Evolutionary conservation across 2,888 invertebrate species (phyloP).

Genomic region (Deroplatys truncata): DNA sequence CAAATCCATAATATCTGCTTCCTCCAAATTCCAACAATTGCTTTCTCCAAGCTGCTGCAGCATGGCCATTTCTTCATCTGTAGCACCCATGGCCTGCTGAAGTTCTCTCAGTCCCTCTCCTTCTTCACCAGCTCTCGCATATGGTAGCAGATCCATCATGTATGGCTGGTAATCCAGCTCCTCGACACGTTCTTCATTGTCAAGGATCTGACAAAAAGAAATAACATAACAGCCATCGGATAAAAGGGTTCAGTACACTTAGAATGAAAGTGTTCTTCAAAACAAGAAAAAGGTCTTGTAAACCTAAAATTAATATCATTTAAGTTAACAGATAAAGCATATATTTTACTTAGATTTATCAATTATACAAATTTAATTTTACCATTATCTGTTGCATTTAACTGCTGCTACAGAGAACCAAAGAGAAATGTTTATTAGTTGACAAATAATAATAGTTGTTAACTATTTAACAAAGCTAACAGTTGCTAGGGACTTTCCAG

Average conservation of each 20-base stretch:
- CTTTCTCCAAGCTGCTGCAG: constrained; percentile 38
- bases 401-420: no score
- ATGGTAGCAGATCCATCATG: neutral
- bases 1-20: constrained; percentile 30
- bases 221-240: neutral
- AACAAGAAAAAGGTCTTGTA: no score
- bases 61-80: constrained; percentile 40
- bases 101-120: constrained; percentile 25
- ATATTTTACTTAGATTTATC: no score
- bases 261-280: no score
- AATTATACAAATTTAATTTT: no score
- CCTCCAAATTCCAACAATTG: constrained; percentile 25
- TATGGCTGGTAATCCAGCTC: neutral
- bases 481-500: no score
- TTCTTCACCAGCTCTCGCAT: neutral
- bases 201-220: neutral
- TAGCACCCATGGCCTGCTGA: constrained; percentile 39
- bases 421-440: no score
- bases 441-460: no score
- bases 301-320: no score
- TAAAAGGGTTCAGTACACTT: neutral
- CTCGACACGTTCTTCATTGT: neutral
- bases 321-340: no score
- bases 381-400: no score
- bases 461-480: no score